Conservation (phyloP, 2,888 invertebrate genomes). For the Andricus curvator region DNA sequence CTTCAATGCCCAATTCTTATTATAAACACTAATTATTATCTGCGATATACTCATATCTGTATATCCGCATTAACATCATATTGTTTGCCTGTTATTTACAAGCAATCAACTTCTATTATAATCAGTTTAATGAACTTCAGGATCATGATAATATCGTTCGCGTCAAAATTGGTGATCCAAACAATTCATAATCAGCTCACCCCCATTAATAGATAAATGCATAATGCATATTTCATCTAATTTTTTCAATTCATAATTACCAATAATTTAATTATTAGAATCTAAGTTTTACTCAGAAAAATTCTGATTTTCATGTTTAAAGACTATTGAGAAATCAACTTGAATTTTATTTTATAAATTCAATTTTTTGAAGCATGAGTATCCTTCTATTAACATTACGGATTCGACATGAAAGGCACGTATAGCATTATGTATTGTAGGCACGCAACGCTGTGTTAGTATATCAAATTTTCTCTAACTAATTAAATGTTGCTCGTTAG, state of each 20-base stretch:
- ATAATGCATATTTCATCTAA: not conserved
- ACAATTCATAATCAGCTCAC: not conserved
- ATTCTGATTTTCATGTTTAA: not conserved
- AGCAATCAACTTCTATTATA: not conserved
- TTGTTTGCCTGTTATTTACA: not conserved
- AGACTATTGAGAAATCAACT: too few species aligned
- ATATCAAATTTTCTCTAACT: not conserved
- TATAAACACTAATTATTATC: too few species aligned
- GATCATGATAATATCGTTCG: not conserved
- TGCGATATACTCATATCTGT: too few species aligned
- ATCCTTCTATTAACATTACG: not conserved
- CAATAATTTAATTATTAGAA: not conserved
- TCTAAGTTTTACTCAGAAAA: not conserved
- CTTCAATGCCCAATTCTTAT: too few species aligned
- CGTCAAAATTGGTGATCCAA: not conserved
- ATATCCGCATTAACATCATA: not conserved
- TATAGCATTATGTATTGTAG: slow-evolving; percentile 4
- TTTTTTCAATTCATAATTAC: not conserved
- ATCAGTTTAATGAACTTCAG: too few species aligned
- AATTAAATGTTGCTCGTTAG: not conserved
- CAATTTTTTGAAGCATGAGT: not conserved
- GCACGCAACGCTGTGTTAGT: slow-evolving; percentile 3
- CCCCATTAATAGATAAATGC: not conserved
- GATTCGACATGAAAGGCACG: not conserved
- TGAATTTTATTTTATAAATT: not conserved